A percentile compares a stretch with the other conserved stretches of the same genome.
Conservation (phyloP, 2,797 vertebrate genomes). For the Lemur catta region DNA sequence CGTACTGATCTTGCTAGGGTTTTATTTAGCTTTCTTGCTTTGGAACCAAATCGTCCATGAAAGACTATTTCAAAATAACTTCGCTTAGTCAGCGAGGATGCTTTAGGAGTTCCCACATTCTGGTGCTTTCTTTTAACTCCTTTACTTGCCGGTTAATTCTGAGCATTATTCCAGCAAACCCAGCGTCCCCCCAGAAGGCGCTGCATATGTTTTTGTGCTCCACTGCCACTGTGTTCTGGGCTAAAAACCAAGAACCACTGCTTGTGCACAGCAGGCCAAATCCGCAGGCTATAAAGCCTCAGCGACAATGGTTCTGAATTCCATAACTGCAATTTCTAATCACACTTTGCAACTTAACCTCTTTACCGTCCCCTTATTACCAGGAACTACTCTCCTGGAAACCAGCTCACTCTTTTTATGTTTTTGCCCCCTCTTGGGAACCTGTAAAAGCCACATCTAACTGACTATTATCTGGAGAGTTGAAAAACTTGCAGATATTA, state of each 20-base stretch:
- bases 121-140: background rate
- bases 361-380: background rate
- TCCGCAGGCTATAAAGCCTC: constrained; percentile 35
- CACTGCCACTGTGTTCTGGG: background rate
- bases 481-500: background rate
- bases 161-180: background rate
- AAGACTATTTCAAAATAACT: background rate
- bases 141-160: background rate
- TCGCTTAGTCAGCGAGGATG: background rate
- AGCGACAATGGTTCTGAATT: background rate
- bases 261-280: constrained; percentile 50
- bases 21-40: constrained; percentile 24
- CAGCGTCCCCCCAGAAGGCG: background rate
- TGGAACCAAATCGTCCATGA: background rate
- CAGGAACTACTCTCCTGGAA: constrained; percentile 22
- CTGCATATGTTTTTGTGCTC: background rate
- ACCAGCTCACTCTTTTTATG: background rate
- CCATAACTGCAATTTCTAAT: background rate
- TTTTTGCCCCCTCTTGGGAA: background rate
- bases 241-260: background rate
- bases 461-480: background rate
- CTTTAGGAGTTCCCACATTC: background rate
- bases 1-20: background rate
- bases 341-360: constrained; percentile 50
- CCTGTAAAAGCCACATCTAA: background rate